A percentile compares a stretch with the other conserved stretches of the same genome.
Conservation (phyloP, 2,113 vertebrate species). For the Daubentonia madagascariensis region DNA sequence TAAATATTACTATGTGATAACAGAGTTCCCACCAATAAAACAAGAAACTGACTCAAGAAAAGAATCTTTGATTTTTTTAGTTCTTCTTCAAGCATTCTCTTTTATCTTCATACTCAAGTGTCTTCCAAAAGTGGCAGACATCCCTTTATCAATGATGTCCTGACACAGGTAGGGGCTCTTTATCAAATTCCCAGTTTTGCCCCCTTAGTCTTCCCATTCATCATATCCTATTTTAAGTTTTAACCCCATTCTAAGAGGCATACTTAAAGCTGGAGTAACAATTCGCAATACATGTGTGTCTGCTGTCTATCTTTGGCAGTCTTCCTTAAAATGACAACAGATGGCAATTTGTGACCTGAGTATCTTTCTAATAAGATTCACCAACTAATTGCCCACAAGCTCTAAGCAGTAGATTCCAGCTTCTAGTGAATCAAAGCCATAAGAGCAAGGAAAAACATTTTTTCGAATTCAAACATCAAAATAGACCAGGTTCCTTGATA, state of each 20-base stretch:
- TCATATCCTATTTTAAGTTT: background rate
- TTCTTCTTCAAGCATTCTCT: slow-evolving; percentile 40
- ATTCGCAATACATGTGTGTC: background rate
- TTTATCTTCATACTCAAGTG: background rate
- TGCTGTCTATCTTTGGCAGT: background rate
- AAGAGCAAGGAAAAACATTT: background rate
- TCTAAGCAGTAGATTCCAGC: background rate
- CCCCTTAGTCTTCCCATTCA: background rate
- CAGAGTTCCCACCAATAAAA: slow-evolving; percentile 44
- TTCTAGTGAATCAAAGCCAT: background rate
- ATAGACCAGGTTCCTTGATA: background rate
- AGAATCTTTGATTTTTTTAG: background rate
- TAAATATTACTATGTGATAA: background rate
- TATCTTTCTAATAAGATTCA: background rate
- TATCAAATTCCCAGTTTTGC: background rate
- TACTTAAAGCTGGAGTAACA: background rate
- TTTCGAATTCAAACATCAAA: background rate
- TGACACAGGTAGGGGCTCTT: background rate
- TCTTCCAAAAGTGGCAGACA: background rate
- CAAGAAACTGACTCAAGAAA: background rate
- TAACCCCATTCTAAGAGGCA: background rate
- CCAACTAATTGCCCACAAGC: background rate
- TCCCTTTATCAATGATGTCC: background rate
- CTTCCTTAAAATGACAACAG: slow-evolving; percentile 9
- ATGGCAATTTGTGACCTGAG: background rate